A percentile compares a stretch with the other conserved stretches of the same genome.
Evolutionary conservation across 2,888 invertebrate species (phyloP).

Genomic region (Alloscopus bannaensis): DNA sequence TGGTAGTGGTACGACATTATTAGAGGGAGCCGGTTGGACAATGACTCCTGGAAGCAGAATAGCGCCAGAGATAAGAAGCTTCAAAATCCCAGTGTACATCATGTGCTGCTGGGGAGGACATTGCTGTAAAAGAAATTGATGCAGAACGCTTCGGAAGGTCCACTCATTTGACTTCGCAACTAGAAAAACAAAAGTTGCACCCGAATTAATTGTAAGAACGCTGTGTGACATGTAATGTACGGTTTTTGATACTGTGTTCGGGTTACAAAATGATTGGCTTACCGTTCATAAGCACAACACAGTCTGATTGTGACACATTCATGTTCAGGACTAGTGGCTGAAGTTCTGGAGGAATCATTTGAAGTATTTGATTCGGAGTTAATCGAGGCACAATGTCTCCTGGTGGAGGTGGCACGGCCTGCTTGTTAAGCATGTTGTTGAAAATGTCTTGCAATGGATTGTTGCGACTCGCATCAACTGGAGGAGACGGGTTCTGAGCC

Average conservation of each 20-base stretch:
- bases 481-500: neutral
- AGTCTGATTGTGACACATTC: slow-evolving; percentile 42
- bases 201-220: no score
- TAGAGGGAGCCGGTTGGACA: slow-evolving; percentile 23
- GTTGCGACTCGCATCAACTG: slow-evolving; percentile 35
- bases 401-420: slow-evolving; percentile 21
- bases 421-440: slow-evolving; percentile 54
- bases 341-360: slow-evolving; percentile 62
- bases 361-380: slow-evolving; percentile 55
- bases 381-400: slow-evolving; percentile 45
- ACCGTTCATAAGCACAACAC: slow-evolving; percentile 44
- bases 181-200: slow-evolving; percentile 16
- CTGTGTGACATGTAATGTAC: no score
- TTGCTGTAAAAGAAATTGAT: slow-evolving; percentile 36
- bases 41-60: slow-evolving; percentile 51
- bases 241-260: no score
- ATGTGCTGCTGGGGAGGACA: slow-evolving; percentile 51
- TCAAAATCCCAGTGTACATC: slow-evolving; percentile 46
- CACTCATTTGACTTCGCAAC: slow-evolving; percentile 53
- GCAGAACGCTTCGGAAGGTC: slow-evolving; percentile 50
- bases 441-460: slow-evolving; percentile 54
- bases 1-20: slow-evolving; percentile 36
- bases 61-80: slow-evolving; percentile 48
- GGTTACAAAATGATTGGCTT: no score
- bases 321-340: slow-evolving; percentile 48